Percentiles rank a stretch among this genome's conserved stretches.
Conservation (phyloP, 2,888 invertebrate genomes). For the Mechanitis messenoides region DNA sequence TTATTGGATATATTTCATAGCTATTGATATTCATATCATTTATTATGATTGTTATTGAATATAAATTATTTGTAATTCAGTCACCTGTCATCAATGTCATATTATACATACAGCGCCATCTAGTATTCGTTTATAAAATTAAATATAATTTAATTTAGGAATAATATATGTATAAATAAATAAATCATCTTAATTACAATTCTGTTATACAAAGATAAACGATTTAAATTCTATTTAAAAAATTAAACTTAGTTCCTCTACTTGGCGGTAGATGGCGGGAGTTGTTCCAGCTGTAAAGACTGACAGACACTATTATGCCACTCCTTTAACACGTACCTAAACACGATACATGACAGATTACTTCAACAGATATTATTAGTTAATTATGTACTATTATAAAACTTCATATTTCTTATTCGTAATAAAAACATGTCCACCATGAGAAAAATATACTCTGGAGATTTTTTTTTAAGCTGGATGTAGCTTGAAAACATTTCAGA, state of each 20-base stretch:
- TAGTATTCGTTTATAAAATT: constrained; percentile 15
- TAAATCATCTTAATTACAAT: background rate
- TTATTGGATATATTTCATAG: too few species aligned
- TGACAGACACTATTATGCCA: background rate
- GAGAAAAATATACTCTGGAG: too few species aligned
- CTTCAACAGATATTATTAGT: too few species aligned
- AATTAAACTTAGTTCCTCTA: constrained; percentile 26
- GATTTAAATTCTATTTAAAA: background rate
- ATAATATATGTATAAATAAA: background rate
- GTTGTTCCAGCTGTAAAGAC: constrained; percentile 11
- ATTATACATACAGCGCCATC: constrained; percentile 33
- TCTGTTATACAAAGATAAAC: background rate
- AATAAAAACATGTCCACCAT: too few species aligned
- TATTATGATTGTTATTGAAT: too few species aligned
- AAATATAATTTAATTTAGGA: background rate
- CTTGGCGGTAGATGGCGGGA: constrained; percentile 39
- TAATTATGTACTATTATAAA: too few species aligned
- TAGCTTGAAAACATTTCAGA: too few species aligned
- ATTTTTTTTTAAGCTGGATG: too few species aligned
- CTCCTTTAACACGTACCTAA: too few species aligned
- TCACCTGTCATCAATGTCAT: background rate
- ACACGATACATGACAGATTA: too few species aligned
- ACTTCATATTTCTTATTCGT: too few species aligned
- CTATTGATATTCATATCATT: too few species aligned
- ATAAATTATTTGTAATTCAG: background rate